Evolutionary conservation across 2,797 vertebrate genomes (phyloP), one percentile per base, ranked within the genome.

Genomic region (Anableps anableps): DNA sequence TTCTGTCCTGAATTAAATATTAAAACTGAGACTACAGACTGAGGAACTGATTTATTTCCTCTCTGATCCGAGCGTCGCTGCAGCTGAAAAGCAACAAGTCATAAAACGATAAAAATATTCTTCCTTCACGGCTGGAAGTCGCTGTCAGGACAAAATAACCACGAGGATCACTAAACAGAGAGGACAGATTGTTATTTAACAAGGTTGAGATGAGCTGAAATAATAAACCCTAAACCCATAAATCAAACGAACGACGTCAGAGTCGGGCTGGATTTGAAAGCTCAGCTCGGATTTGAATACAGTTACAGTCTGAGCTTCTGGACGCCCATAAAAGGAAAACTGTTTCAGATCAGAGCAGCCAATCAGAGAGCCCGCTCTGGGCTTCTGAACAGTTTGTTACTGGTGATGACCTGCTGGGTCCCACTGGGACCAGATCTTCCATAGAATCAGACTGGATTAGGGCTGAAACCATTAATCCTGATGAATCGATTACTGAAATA

Each of bases 61-160:
- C 60, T 64, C 60, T 2, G 31, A 64, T 36, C 17, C 0, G 60
- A 34, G 60, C 31, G 31, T 31, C 11, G 6, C 31, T 17, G 60
- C 60, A 64, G 31, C 60, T 34, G 62, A 64, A 64, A 64, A 64
- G 36, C 62, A 64, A 64, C 62, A 23, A 64, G 62, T 64, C 62
- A 36, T 64, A 64, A 64, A 64, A 21, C 62, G 36, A 64, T 64
- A 64, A 36, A 34, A 36, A 34, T 8, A 21, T 64, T 64, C 62
- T 36, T 64, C 34, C 31, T 64, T 19, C 60, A 9, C 36, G 60
- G 31, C 36, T 64, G 21, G 36, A 36, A 19, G 62, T 19, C 62
- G 62, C 17, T 36, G 17, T 64, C 31, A 55, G 51, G 51, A 55
- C 51, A 11, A 11, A 55, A 55, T 55, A 55, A 26, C 51, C 11